phyloP scores from a whole-genome alignment of 2,888 invertebrate genomes.

The Rhagonycha fulva region DNA sequence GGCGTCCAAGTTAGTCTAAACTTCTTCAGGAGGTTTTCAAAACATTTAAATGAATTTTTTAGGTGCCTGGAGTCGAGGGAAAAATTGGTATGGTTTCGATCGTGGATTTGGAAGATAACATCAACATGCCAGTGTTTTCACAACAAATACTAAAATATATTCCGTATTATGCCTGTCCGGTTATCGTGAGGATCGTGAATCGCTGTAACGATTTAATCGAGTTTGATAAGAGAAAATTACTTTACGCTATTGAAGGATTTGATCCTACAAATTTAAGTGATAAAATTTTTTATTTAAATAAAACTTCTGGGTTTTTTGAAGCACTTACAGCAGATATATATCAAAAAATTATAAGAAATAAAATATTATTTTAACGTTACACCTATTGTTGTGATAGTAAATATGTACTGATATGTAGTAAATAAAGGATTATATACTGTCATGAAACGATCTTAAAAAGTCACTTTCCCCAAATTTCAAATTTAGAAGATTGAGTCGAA shows the following conservation, averaged over 20 bases:
- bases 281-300: slow-evolving; percentile 62
- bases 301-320: neutral
- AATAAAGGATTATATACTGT: neutral
- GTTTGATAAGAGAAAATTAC: slow-evolving; percentile 84
- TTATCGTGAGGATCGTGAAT: slow-evolving; percentile 77
- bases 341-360: slow-evolving; percentile 1
- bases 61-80: slow-evolving; percentile 76
- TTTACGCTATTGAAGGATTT: slow-evolving; percentile 80
- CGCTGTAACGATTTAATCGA: slow-evolving; percentile 80
- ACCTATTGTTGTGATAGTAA: neutral
- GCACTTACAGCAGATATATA: neutral
- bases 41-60: slow-evolving; percentile 15
- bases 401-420: neutral
- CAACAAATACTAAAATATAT: slow-evolving; percentile 67
- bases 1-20: slow-evolving; percentile 73
- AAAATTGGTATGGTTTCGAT: slow-evolving; percentile 91
- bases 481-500: too few species aligned
- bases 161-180: slow-evolving; percentile 81
- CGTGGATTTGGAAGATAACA: slow-evolving; percentile 64
- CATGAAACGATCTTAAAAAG: too few species aligned
- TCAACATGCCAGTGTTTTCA: slow-evolving; percentile 63
- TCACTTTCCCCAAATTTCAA: too few species aligned
- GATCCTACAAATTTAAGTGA: slow-evolving; percentile 72
- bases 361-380: neutral
- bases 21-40: neutral